These are phyloP conservation scores for Lepidurus packardi DNA, from an alignment of 1,140 invertebrate genomes.

Conservation along the genomic window DNA sequence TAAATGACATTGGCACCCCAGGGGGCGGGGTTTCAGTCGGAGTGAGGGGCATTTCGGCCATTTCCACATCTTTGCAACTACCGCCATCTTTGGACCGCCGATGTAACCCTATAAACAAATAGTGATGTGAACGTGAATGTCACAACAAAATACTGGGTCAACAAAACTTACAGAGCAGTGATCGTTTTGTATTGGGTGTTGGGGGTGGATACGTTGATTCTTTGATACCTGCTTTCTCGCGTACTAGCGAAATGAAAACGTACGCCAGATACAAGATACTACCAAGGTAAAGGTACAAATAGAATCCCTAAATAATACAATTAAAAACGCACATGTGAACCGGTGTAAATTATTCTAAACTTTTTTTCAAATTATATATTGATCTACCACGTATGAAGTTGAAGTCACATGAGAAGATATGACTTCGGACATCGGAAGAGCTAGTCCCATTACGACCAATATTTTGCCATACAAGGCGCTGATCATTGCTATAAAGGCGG, in stretches of 20 bases:
- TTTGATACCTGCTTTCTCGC: constrained; percentile 48
- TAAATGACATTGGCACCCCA: neutral
- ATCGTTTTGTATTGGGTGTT: neutral
- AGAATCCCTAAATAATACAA: constrained; percentile 62
- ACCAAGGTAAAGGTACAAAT: constrained; percentile 70
- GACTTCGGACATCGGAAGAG: constrained; percentile 70
- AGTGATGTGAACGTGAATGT: neutral
- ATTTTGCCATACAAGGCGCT: constrained; percentile 88
- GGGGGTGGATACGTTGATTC: constrained; percentile 2
- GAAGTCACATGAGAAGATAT: constrained; percentile 86
- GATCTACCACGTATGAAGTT: constrained; percentile 74
- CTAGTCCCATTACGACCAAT: constrained; percentile 84
- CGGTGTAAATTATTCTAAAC: neutral
- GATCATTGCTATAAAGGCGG: constrained; percentile 75
- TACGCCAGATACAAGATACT: constrained; percentile 74
- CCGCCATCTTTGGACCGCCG: neutral
- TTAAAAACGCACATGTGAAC: constrained; percentile 25
- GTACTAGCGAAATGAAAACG: constrained; percentile 66
- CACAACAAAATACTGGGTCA: neutral
- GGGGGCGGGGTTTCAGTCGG: neutral
- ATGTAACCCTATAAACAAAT: neutral
- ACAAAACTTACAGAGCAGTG: neutral
- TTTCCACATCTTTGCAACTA: neutral
- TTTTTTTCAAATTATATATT: constrained; percentile 28
- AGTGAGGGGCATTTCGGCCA: neutral